Evolutionary conservation across 1,140 invertebrate species (phyloP).

Genomic region (Eumaeus atala): DNA sequence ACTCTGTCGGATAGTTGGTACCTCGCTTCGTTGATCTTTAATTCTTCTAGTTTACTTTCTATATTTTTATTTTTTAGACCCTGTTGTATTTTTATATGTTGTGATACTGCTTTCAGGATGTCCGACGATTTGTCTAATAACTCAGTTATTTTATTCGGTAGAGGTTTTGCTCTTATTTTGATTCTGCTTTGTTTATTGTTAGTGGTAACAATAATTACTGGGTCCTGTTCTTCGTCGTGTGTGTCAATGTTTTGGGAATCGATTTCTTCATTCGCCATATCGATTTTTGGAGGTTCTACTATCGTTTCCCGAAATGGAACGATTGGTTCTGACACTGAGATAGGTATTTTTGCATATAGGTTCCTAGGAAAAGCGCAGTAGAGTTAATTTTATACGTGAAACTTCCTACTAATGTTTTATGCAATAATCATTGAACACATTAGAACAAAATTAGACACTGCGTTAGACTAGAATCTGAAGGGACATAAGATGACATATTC

Average conservation of each 20-base stretch:
- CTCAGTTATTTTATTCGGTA: slow-evolving; percentile 83
- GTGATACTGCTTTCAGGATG: slow-evolving; percentile 72
- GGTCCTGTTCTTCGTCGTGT: slow-evolving; percentile 57
- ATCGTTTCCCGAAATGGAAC: slow-evolving; percentile 97
- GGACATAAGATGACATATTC: too few relatives aligned
- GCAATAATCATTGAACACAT: too few relatives aligned
- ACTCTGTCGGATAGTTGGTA: slow-evolving; percentile 68
- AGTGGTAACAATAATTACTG: slow-evolving; percentile 78
- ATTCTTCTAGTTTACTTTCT: slow-evolving; percentile 43
- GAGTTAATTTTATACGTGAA: too few relatives aligned
- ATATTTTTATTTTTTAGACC: slow-evolving; percentile 48
- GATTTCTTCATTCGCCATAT: slow-evolving; percentile 93
- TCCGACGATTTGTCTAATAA: slow-evolving; percentile 76
- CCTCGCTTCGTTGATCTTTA: slow-evolving; percentile 42
- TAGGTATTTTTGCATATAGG: slow-evolving; percentile 90
- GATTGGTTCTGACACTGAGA: slow-evolving; percentile 95
- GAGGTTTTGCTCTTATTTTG: slow-evolving; percentile 84
- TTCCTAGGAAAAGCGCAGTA: slow-evolving; percentile 47
- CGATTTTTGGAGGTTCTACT: slow-evolving; percentile 85
- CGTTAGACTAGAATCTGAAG: too few relatives aligned
- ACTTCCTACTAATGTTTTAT: too few relatives aligned
- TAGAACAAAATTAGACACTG: too few relatives aligned
- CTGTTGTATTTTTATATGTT: slow-evolving; percentile 60
- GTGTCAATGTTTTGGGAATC: slow-evolving; percentile 70
- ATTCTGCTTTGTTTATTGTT: slow-evolving; percentile 83